Percentiles rank a stretch among this genome's conserved stretches.
Conservation (phyloP, 2,888 invertebrate genomes). For the Ichneumon xanthorius region DNA sequence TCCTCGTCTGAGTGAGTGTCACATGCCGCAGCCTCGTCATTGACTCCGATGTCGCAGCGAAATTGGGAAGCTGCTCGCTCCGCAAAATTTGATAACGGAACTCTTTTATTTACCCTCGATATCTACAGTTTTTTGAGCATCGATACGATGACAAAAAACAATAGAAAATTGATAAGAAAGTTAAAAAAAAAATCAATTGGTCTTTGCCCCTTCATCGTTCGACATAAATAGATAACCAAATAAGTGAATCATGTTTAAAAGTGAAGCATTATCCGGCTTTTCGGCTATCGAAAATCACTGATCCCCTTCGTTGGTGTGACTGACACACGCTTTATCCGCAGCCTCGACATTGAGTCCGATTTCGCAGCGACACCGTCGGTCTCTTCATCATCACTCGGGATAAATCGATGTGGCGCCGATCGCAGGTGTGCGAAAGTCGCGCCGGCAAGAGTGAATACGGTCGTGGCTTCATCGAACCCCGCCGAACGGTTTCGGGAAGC, state of each 20-base stretch:
- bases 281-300: neutral
- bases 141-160: too few species aligned
- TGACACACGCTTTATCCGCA: conserved; percentile 28
- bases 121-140: too few species aligned
- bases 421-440: conserved; percentile 58
- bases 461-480: conserved; percentile 38
- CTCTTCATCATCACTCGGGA: conserved; percentile 47
- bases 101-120: too few species aligned
- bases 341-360: conserved; percentile 48
- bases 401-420: conserved; percentile 52
- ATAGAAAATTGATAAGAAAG: too few species aligned
- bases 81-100: too few species aligned
- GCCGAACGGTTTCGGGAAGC: conserved; percentile 14
- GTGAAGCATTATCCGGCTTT: neutral
- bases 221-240: neutral
- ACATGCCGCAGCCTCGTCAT: too few species aligned
- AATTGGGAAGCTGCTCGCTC: neutral
- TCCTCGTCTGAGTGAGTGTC: too few species aligned
- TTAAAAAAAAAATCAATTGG: too few species aligned
- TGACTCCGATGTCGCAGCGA: too few species aligned
- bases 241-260: neutral
- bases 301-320: neutral
- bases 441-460: conserved; percentile 51
- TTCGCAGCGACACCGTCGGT: conserved; percentile 40
- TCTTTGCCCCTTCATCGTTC: too few species aligned